A percentile compares a stretch with the other conserved stretches of the same genome.
phyloP scores from a whole-genome alignment of 2,113 vertebrate genomes.

The Elanoides forficatus region DNA sequence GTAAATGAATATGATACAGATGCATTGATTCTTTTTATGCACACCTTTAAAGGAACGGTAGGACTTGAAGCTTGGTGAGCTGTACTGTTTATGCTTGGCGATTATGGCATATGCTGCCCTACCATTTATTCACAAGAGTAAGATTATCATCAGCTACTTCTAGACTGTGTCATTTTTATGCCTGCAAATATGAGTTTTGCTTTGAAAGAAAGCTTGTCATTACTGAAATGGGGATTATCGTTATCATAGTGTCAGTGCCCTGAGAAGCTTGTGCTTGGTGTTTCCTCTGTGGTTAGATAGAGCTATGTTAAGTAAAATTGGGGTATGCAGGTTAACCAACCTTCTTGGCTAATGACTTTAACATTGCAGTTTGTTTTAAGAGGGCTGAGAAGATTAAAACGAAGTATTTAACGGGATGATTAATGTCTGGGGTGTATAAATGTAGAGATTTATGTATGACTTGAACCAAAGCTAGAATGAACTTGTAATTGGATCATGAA shows the following conservation, averaged over 20 bases:
- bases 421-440: not conserved
- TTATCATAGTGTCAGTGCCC: not conserved
- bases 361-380: not conserved
- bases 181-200: not conserved
- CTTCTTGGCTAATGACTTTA: not conserved
- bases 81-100: not conserved
- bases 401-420: not conserved
- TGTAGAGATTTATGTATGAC: not conserved
- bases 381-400: not conserved
- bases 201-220: not conserved
- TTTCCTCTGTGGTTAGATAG: not conserved
- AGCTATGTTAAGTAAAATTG: not conserved
- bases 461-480: not conserved
- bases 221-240: not conserved
- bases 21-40: not conserved
- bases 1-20: not conserved
- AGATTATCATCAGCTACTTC: not conserved
- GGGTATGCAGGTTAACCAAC: not conserved
- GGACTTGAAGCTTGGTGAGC: not conserved
- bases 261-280: not conserved
- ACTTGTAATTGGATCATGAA: not conserved
- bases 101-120: not conserved
- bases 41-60: not conserved
- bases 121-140: not conserved
- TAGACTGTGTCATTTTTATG: not conserved